phyloP scores from a whole-genome alignment of 2,113 vertebrate species.

The Rafetus swinhoei region DNA sequence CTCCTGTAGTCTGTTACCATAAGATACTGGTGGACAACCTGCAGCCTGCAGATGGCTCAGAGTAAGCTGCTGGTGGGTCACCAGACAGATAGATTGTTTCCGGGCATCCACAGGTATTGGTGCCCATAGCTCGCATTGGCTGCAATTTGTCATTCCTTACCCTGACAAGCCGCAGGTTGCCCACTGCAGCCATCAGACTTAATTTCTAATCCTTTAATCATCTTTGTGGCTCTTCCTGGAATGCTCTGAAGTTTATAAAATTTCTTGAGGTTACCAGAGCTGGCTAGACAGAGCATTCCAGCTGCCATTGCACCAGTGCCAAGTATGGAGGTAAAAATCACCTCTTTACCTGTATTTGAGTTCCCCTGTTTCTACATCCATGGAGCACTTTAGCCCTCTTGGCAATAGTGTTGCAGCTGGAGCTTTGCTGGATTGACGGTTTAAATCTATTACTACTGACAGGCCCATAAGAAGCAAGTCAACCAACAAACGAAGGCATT shows the following conservation, averaged over 20 bases:
- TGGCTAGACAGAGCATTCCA: neutral
- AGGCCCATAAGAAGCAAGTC: neutral
- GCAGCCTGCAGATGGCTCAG: too few relatives aligned
- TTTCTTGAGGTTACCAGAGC: neutral
- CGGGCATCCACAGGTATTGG: too few relatives aligned
- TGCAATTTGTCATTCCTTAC: too few relatives aligned
- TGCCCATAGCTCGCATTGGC: too few relatives aligned
- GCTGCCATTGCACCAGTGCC: neutral
- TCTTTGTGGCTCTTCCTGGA: neutral
- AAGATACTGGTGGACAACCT: too few relatives aligned
- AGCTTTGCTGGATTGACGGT: neutral
- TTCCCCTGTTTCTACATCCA: neutral
- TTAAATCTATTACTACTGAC: neutral
- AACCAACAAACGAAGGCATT: neutral
- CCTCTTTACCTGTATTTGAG: neutral
- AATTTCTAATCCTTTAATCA: neutral
- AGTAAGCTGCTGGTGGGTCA: too few relatives aligned
- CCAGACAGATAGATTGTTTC: too few relatives aligned
- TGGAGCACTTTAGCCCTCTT: neutral
- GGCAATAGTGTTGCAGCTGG: neutral
- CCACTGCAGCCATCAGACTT: too few relatives aligned
- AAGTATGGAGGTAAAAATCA: neutral
- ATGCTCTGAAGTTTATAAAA: neutral
- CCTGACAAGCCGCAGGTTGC: too few relatives aligned
- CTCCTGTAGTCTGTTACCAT: neutral